Evolutionary conservation across 92 coral and sea anemone species (phyloP).

Genomic region (Palythoa heliodiscus): DNA sequence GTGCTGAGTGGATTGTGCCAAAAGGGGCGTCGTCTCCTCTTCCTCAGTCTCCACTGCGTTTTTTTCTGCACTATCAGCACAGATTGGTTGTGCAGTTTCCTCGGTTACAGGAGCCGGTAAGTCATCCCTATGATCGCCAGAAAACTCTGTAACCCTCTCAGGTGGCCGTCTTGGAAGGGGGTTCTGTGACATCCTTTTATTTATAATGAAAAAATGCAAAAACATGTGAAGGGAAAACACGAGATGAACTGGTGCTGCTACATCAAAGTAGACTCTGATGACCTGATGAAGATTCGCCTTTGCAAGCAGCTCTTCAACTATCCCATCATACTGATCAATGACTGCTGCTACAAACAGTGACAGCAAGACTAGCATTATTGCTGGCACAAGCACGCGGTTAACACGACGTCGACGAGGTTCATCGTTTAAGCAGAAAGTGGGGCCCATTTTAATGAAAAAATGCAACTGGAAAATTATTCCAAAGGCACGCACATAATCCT

Average conservation of each 20-base stretch:
- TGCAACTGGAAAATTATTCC: slow-evolving; percentile 77
- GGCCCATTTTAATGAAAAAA: slow-evolving; percentile 89
- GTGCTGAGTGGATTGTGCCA: not conserved
- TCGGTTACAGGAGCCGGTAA: not conserved
- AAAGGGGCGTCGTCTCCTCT: slow-evolving; percentile 13
- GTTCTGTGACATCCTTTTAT: slow-evolving; percentile 48
- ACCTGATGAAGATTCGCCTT: slow-evolving; percentile 53
- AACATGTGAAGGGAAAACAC: slow-evolving; percentile 88
- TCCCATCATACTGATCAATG: slow-evolving; percentile 80
- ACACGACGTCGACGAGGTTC: slow-evolving; percentile 45
- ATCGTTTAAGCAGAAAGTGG: slow-evolving; percentile 62
- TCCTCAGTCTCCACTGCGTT: slow-evolving; percentile 1
- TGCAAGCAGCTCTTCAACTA: slow-evolving; percentile 60
- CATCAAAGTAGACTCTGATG: slow-evolving; percentile 60
- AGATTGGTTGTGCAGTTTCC: not conserved
- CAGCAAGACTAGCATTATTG: slow-evolving; percentile 73
- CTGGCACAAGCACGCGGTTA: slow-evolving; percentile 68
- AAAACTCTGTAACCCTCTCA: not conserved
- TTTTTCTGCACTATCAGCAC: not conserved
- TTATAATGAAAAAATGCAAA: slow-evolving; percentile 78
- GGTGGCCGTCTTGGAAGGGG: not conserved
- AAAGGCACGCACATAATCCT: slow-evolving; percentile 59
- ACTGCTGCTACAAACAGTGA: slow-evolving; percentile 67
- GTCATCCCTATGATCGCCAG: not conserved
- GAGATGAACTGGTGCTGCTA: slow-evolving; percentile 80